Evolutionary conservation across 53 echinoderm and acorn worm species (phyloP).

Genomic region (Arbacia lixula): DNA sequence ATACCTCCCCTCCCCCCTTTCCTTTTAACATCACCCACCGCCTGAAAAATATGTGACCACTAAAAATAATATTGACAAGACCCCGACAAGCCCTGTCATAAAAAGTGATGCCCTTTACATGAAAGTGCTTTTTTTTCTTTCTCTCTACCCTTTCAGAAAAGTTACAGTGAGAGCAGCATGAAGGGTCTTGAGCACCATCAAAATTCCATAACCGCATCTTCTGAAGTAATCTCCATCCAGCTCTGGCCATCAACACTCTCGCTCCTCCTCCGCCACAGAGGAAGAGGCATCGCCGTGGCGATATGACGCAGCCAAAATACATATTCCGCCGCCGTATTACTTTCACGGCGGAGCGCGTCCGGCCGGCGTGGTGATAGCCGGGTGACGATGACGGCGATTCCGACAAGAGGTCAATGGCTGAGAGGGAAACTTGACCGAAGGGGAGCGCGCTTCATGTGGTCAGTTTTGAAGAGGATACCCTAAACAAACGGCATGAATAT

Average conservation of each 20-base stretch:
- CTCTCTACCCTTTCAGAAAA: no score
- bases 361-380: conserved; percentile 20
- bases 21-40: no score
- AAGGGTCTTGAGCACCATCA: conserved; percentile 39
- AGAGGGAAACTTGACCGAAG: conserved; percentile 41
- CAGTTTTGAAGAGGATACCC: conserved; percentile 50
- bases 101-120: no score
- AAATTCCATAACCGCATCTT: conserved; percentile 43
- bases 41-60: no score
- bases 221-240: conserved; percentile 31
- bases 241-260: conserved; percentile 19
- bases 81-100: no score
- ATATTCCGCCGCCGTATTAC: conserved; percentile 27
- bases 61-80: no score
- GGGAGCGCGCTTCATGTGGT: conserved; percentile 22
- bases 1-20: no score
- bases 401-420: conserved; percentile 31
- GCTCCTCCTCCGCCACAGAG: conserved; percentile 5
- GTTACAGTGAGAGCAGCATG: no score
- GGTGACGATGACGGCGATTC: conserved; percentile 24
- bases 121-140: no score
- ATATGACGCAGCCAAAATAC: conserved; percentile 45
- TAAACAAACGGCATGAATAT: conserved; percentile 30
- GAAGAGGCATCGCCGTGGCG: no score
- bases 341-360: background rate